Percentiles rank a stretch among this genome's conserved stretches.
Evolutionary conservation across 2,113 vertebrate genomes (phyloP).

Genomic region (Acrocephalus arundinaceus): DNA sequence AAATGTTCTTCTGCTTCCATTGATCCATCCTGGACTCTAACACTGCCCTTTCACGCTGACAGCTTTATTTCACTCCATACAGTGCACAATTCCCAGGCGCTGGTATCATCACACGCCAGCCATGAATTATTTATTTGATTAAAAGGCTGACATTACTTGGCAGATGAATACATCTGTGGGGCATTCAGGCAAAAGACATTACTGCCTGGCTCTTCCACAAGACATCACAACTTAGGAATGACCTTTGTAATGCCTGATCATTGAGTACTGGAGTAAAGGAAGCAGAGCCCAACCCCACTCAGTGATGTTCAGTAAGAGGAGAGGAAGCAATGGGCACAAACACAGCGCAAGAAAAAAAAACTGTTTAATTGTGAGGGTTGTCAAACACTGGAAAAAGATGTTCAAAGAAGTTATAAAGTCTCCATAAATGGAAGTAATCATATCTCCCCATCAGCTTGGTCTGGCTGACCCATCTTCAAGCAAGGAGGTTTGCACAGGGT

Average conservation of each 20-base stretch:
- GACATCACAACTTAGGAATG: not conserved
- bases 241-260: not conserved
- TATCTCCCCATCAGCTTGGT: rapidly evolving
- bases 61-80: constrained; percentile 6
- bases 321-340: not conserved
- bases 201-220: not conserved
- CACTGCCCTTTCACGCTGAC: not conserved
- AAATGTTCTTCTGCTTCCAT: not conserved
- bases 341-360: not conserved
- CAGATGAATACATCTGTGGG: constrained; percentile 32
- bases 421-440: not conserved
- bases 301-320: not conserved
- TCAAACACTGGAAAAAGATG: not conserved
- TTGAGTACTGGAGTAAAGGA: not conserved
- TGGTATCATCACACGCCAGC: not conserved
- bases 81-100: not conserved
- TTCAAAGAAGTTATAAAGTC: too few species aligned
- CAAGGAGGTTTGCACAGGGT: not conserved
- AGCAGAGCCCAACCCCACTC: not conserved
- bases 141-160: constrained; percentile 56
- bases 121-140: constrained; percentile 63
- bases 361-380: not conserved
- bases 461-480: rapidly evolving
- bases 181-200: not conserved
- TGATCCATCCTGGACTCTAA: not conserved